Evolutionary conservation across 2,888 invertebrate genomes (phyloP), one percentile per base, ranked within the genome.

Genomic region (Hypselothyrea guttata): DNA sequence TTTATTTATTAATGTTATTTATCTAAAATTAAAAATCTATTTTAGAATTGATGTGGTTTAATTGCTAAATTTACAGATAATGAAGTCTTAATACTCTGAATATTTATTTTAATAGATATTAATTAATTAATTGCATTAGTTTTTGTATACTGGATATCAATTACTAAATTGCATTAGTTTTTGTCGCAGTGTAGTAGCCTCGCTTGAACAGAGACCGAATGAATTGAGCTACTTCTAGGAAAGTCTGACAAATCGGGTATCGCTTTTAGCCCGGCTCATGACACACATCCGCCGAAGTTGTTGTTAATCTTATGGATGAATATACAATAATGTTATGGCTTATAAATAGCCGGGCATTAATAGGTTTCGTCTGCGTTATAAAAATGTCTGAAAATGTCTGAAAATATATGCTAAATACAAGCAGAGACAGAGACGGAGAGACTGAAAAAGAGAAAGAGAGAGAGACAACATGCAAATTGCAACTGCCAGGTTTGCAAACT

Each of bases 331-430:
- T 53, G 62, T 72, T 62, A 75, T 52, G 51, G 45, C 59, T 59
- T 72, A 46, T 67, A 71, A 71, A 71, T 68, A 69, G 60, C 22
- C 76, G 5, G 5, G 28, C 53, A 30, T 62, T 58, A 63, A 64
- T 56, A 35, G 56, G 51, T 63, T 63, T 49, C 31, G 44, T 48
- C 44, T 49, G 41, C 46, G 51, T 22, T 60, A 55, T 72, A 62
- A 73, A 72, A 59, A 69, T 38, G 57, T 73, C 71, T 73, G 68
- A 73, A 72, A 59, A 69, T 38, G 57, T 73, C 71, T 73, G 68
- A 72, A 76, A 76, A 56, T 59, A 56, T 59, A 73, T 64, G 73
- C 52, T 59, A 62, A 75, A 67, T 52, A 53, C 22, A 22, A n/a
- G 45, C 33, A 28, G 1, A n/a, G 16, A 8, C 7, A 7, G 9